Conservation (phyloP, 2,797 vertebrate species). For the Halcyon smyrnensis region DNA sequence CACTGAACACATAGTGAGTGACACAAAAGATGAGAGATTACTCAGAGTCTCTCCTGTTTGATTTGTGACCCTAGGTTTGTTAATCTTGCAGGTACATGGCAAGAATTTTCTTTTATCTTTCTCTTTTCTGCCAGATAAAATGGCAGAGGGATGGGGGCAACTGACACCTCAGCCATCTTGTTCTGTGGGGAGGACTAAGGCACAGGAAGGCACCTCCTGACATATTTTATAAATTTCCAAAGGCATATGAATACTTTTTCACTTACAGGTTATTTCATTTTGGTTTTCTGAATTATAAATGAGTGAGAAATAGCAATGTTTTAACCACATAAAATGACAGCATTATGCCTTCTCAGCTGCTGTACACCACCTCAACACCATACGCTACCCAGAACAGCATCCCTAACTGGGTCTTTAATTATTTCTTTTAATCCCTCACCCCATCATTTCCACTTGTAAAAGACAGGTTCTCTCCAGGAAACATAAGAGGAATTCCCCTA, state of each 20-base stretch:
- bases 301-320: background rate
- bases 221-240: background rate
- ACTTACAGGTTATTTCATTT: background rate
- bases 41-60: background rate
- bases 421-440: background rate
- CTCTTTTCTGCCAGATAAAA: background rate
- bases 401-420: background rate
- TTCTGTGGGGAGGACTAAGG: background rate
- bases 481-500: background rate
- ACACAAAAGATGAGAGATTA: background rate
- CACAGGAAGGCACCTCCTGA: background rate
- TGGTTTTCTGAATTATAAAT: background rate
- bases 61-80: background rate
- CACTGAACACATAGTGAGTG: accelerated
- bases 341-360: background rate
- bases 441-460: background rate
- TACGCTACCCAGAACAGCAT: background rate
- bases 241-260: background rate
- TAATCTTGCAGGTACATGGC: background rate
- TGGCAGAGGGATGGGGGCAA: background rate
- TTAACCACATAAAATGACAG: background rate
- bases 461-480: background rate
- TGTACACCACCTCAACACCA: background rate
- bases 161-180: background rate
- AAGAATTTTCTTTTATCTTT: background rate